These are phyloP conservation scores for Eupsilia transversa DNA, from an alignment of 2,888 invertebrate species.

Conservation along the genomic window DNA sequence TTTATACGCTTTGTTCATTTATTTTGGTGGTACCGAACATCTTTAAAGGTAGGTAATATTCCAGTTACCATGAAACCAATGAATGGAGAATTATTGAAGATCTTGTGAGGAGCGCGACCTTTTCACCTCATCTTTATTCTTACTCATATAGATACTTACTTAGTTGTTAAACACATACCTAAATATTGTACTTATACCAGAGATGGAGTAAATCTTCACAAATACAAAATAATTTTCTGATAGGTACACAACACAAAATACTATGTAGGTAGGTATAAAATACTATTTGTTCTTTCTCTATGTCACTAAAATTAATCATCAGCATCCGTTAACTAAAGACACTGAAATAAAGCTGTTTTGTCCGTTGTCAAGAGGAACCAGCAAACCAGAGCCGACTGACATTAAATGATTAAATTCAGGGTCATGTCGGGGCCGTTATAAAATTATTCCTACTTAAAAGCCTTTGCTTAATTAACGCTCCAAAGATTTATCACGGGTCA, in stretches of 20 bases:
- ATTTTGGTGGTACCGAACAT: slow-evolving; percentile 32
- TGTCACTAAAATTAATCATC: background rate
- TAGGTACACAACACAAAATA: background rate
- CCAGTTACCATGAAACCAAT: slow-evolving; percentile 13
- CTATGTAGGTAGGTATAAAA: too few species aligned
- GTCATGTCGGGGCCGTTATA: slow-evolving; percentile 50
- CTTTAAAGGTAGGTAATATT: slow-evolving; percentile 18
- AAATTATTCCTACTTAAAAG: slow-evolving; percentile 62
- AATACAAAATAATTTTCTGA: background rate
- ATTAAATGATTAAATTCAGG: slow-evolving; percentile 53
- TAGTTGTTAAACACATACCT: background rate
- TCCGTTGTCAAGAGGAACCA: slow-evolving; percentile 20
- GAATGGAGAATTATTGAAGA: slow-evolving; percentile 13
- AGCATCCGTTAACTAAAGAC: background rate
- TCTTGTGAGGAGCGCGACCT: background rate
- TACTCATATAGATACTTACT: background rate
- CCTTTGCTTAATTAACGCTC: slow-evolving; percentile 69
- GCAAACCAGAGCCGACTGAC: slow-evolving; percentile 19
- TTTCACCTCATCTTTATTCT: slow-evolving; percentile 7
- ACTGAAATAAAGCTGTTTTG: slow-evolving; percentile 1
- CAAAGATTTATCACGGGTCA: slow-evolving; percentile 69
- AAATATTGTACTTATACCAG: background rate
- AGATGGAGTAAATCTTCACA: background rate
- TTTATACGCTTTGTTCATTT: slow-evolving; percentile 57
- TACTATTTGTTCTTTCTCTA: background rate